Percentiles rank a stretch among this genome's conserved stretches.
Evolutionary conservation across 2,797 vertebrate genomes (phyloP).

Genomic region (Scleropages formosus): DNA sequence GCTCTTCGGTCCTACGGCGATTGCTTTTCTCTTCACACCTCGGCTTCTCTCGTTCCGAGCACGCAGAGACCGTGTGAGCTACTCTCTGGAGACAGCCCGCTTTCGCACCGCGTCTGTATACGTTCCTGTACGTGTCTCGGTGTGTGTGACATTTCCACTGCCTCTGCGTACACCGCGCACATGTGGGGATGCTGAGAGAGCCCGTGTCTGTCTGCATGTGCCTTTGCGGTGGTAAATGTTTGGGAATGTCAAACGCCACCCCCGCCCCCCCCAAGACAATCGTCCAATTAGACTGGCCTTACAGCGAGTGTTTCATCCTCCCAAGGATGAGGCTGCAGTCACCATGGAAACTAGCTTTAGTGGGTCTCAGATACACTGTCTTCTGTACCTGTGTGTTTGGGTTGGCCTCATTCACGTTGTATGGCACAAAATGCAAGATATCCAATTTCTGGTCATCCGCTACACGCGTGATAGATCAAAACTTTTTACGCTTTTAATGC

Average conservation of each 20-base stretch:
- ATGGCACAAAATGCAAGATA: slow-evolving; percentile 28
- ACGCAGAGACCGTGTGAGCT: slow-evolving; percentile 15
- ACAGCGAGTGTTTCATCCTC: slow-evolving; percentile 46
- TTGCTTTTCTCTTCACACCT: slow-evolving; percentile 68
- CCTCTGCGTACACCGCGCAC: not conserved
- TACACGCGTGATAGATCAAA: slow-evolving; percentile 20
- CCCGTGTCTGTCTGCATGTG: slow-evolving; percentile 16
- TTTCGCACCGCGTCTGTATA: not conserved
- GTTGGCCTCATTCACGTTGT: slow-evolving; percentile 31
- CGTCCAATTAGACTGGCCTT: slow-evolving; percentile 50
- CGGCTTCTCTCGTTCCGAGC: slow-evolving; percentile 49
- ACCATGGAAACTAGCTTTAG: slow-evolving; percentile 65
- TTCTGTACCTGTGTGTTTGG: slow-evolving; percentile 45
- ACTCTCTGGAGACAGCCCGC: slow-evolving; percentile 2
- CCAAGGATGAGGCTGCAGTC: slow-evolving; percentile 51
- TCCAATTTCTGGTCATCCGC: slow-evolving; percentile 14
- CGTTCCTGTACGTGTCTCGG: not conserved
- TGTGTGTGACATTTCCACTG: no score
- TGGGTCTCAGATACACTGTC: slow-evolving; percentile 50
- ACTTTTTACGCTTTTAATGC: not conserved
- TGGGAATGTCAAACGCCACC: slow-evolving; percentile 15
- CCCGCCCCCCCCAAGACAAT: slow-evolving; percentile 39
- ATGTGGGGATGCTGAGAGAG: slow-evolving; percentile 26
- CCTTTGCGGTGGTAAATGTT: not conserved
- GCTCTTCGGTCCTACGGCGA: slow-evolving; percentile 44